Conservation (phyloP, 2,888 invertebrate genomes). For the Chrysomela aeneicollis region DNA sequence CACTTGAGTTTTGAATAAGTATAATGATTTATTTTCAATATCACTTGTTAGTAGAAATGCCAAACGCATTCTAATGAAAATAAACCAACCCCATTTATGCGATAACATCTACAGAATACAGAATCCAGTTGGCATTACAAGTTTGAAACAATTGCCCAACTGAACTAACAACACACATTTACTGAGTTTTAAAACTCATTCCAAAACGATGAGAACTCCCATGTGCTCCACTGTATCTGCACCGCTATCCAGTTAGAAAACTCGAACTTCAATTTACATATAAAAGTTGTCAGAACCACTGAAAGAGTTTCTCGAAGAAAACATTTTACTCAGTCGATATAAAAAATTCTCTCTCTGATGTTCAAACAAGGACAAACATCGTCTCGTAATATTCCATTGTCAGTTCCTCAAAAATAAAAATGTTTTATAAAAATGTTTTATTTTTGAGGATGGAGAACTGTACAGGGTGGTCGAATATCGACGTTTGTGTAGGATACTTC, state of each 20-base stretch:
- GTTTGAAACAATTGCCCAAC: conserved; percentile 29
- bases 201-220: conserved; percentile 24
- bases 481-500: too few species aligned
- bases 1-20: too few species aligned
- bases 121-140: conserved; percentile 5
- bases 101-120: neutral
- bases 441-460: too few species aligned
- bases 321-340: neutral
- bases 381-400: too few species aligned
- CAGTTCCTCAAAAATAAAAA: too few species aligned
- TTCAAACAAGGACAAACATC: too few species aligned
- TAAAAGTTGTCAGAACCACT: conserved; percentile 15
- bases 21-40: too few species aligned
- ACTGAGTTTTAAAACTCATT: conserved; percentile 22
- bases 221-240: conserved; percentile 13
- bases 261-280: conserved; percentile 29
- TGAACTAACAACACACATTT: conserved; percentile 37
- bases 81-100: neutral
- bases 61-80: neutral
- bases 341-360: too few species aligned
- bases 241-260: conserved; percentile 20
- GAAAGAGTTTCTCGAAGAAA: conserved; percentile 4
- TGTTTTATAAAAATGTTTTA: too few species aligned
- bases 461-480: too few species aligned
- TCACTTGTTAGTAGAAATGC: too few species aligned